Evolutionary conservation across 1,140 invertebrate genomes (phyloP).

Genomic region (Bombus sylvicola): DNA sequence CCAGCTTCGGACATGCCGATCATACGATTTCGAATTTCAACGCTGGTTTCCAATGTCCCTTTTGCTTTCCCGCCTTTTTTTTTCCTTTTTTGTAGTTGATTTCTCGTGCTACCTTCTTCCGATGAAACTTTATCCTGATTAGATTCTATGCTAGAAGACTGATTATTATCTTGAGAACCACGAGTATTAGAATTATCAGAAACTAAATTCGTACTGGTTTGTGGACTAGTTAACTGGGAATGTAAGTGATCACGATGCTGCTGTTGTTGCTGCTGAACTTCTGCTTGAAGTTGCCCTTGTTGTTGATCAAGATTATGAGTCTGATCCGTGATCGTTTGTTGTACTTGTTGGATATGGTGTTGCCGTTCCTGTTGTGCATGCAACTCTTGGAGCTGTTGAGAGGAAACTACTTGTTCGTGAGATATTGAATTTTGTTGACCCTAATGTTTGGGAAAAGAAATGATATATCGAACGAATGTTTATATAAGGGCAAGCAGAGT

Average conservation of each 20-base stretch:
- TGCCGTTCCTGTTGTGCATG: slow-evolving; percentile 60
- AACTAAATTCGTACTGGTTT: slow-evolving; percentile 25
- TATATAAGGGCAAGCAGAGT: neutral
- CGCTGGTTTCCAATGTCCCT: slow-evolving; percentile 80
- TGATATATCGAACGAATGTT: neutral
- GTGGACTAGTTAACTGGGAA: slow-evolving; percentile 40
- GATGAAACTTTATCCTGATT: slow-evolving; percentile 49
- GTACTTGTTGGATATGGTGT: slow-evolving; percentile 59
- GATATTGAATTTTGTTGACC: slow-evolving; percentile 62
- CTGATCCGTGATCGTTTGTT: slow-evolving; percentile 62
- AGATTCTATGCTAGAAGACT: slow-evolving; percentile 64
- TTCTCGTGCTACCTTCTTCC: slow-evolving; percentile 42
- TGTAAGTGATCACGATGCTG: slow-evolving; percentile 55
- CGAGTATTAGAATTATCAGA: slow-evolving; percentile 67
- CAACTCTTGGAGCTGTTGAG: slow-evolving; percentile 73
- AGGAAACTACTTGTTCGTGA: slow-evolving; percentile 61
- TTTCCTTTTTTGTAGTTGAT: slow-evolving; percentile 50
- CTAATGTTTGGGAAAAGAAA: slow-evolving; percentile 44
- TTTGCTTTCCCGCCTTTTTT: slow-evolving; percentile 81
- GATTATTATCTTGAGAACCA: slow-evolving; percentile 68
- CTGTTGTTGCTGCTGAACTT: slow-evolving; percentile 56
- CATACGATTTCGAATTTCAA: slow-evolving; percentile 82
- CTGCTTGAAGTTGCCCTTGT: slow-evolving; percentile 48
- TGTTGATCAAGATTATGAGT: slow-evolving; percentile 59
- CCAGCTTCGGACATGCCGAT: slow-evolving; percentile 82